Base-by-base conservation (phyloP, 1,140 invertebrate genomes). In the Teleogryllus occipitalis region DNA sequence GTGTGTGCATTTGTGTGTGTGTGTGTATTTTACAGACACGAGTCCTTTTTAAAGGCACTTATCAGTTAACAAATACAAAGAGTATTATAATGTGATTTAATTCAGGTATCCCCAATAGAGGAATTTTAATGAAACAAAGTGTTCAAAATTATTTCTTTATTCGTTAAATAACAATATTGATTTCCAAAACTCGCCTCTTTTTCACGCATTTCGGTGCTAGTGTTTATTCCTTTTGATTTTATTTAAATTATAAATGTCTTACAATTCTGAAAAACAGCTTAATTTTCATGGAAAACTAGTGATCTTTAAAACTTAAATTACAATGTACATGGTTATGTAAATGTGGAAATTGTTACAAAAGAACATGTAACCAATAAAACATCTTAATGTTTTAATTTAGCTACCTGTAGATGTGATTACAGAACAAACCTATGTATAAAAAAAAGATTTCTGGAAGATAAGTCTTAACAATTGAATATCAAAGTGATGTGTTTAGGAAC, bases 361-460 rank as follows among this genome's bases (percentile, higher is more conserved):
- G 76, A 80, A 47, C 76, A 49, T 80, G 79, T 77, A 76, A 77
- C 75, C 75, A 80, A 80, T 80, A 80, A 80, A 80, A 80, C 8
- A 39, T 72, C 76, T 77, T 27, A 39, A 78, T 78, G 65, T 78
- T 78, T 78, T 78, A 78, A 73, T 49, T 47, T 49, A 78, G 27
- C 2, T 65, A 18, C 54, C 18, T 65, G 54, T 65, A 65, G 54
- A 65, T 65, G 18, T 65, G 54, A 65, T 65, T 65, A 39, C 27
- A 39, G 27, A 39, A 39, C 27, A 39, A 39, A 39, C 27, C 27
- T 39, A 39, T 39, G 27, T 39, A 39, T 39, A 39, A 39, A 39
- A 39, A 39, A 1, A 39, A 39, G 27, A 39, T 39, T 39, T 39
- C 27, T 39, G 27, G 27, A 39, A 39, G 5, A 39, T 39, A 39